A percentile compares a stretch with the other conserved stretches of the same genome.
These are phyloP conservation scores for Ictidomys tridecemlineatus DNA, from an alignment of 2,113 vertebrate genomes.

Conservation along the genomic window DNA sequence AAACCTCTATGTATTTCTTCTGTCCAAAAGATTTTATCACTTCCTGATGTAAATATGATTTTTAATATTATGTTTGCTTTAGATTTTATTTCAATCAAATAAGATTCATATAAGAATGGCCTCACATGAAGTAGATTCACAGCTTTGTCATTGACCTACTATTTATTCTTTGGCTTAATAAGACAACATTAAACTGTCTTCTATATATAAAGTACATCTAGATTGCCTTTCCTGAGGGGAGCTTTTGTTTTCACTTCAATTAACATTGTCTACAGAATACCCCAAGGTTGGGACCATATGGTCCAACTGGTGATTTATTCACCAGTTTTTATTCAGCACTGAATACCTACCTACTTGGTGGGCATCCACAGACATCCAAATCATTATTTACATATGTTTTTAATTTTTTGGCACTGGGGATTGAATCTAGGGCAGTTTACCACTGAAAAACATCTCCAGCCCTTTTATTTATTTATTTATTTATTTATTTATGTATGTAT, in stretches of 20 bases:
- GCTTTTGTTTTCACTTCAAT: constrained; percentile 31
- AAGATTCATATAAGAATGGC: constrained; percentile 7
- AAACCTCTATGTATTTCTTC: neutral
- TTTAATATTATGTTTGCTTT: constrained; percentile 46
- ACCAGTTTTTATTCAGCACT: neutral
- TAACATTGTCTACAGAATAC: neutral
- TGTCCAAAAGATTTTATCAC: neutral
- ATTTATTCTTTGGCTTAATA: constrained; percentile 47
- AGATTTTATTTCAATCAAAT: constrained; percentile 52
- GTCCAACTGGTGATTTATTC: neutral
- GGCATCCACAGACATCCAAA: neutral
- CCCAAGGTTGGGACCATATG: neutral
- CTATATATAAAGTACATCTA: neutral
- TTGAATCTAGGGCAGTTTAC: neutral
- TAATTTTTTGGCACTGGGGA: no score
- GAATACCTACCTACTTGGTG: neutral
- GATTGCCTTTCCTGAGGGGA: neutral
- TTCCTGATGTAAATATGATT: constrained; percentile 6
- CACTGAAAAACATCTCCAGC: no score
- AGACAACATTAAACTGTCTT: constrained; percentile 32
- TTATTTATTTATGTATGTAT: no score
- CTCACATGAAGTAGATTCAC: neutral
- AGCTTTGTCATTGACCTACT: neutral
- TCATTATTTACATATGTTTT: neutral
- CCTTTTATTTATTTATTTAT: no score